Evolutionary conservation across 2,888 invertebrate genomes (phyloP), one percentile per base, ranked within the genome.

Genomic region (Argynnis bischoffii): DNA sequence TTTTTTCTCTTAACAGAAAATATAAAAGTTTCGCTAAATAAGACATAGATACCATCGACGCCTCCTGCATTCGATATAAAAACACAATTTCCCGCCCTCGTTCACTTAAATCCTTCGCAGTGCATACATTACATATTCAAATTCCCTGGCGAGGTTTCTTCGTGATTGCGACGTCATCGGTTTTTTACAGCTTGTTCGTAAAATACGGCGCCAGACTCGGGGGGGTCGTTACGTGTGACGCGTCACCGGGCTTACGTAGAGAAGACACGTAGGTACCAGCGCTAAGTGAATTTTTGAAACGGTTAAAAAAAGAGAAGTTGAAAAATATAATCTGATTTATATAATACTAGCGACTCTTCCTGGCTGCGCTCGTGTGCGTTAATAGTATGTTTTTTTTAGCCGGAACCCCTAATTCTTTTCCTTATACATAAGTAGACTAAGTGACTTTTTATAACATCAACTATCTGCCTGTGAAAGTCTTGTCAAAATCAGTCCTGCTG

Each of bases 131-230:
- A 59, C 59, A n/a, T 26, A 59, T 59, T 59, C 48, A 59, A 59
- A 59, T 59, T 11, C 48, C 59, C 59, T n/a, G 47, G 59, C 48
- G 59, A 14, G 61, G 61, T 16, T 51, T 18, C 51, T 15, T 61
- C 61, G 50, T 61, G 61, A 61, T 61, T 61, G 61, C 61, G 51
- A 61, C 61, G 61, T 61, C 61, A 61, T 51, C 61, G 61, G 61
- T 14, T 51, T 61, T 61, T 61, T 61, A 61, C 31, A 61, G 48
- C 57, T 59, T 59, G 15, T 48, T 26, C 26, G 6, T 59, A 26
- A 59, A 59, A 59, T 59, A 59, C 59, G 59, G 26, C 59, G 47
- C 48, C 46, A 48, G 59, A 26, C 59, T 59, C 59, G 59, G 26
- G 59, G 59, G 59, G 48, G 48, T 59, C 48, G 59, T 59, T 59